Base-by-base conservation (phyloP, 2,888 invertebrate species). In the Nineta flava region DNA sequence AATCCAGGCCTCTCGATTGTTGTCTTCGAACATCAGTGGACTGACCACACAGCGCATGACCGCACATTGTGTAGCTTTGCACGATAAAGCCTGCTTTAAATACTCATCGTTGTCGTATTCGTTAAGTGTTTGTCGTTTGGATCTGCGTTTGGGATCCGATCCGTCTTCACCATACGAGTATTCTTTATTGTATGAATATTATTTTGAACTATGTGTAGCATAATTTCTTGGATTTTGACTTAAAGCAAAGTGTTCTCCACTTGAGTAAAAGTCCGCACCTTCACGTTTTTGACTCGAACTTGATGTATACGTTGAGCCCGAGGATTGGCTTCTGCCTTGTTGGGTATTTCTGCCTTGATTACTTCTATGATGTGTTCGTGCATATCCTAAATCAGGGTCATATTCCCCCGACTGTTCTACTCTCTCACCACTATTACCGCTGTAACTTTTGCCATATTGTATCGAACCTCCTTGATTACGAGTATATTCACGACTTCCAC, bases 21-120 rank as follows among this genome's bases (percentile, higher is more conserved):
- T 82, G 53, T 78, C 77, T 43, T 74, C 66, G 7, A 13, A 38
- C 13, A 26, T 26, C 53, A 91, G 64, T 13, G 80, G 79, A 1
- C 83, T 84, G 0, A 88, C 77, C 1, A 73, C 75, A 60, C 95
- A 95, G 49, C 78, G 74, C 48, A 95, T 69, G 46, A 76, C 77
- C 7, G 82, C 79, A 61, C 94, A 95, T 56, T 79, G 77, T 48
- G 80, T 76, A 0, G 76, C 68, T 46, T 77, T 74, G 60, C 87
- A 87, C 7, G 71, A 65, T 49, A 65, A 58, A 65, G 72, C 55
- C 65, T 73, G 61, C 63, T 70, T 61, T 68, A 70, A 62, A 55
- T 65, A 60, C 15, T 54, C 44, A 51, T 59, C 57, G 31, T 45
- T 42, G 41, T 52, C 47, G 26, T 52, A 50, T 54, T 57, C 53